A percentile compares a stretch with the other conserved stretches of the same genome.
phyloP scores from a whole-genome alignment of 1,140 invertebrate species.

The Leguminivora glycinivorella region DNA sequence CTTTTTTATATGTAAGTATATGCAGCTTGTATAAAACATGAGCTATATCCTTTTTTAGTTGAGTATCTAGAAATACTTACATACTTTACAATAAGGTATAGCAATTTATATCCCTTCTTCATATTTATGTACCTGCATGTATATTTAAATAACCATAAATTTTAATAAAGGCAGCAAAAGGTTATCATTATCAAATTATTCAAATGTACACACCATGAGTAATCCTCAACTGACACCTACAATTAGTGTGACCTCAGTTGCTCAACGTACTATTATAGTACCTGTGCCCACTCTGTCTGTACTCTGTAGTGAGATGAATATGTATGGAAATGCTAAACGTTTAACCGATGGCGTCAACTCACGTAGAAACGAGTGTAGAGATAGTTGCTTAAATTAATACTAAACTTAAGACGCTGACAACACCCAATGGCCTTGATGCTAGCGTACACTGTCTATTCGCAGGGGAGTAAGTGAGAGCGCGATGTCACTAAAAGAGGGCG shows the following conservation, averaged over 20 bases:
- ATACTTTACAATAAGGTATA: too few species aligned
- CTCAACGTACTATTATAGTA: not conserved
- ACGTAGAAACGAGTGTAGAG: not conserved
- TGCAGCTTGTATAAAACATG: constrained; percentile 7
- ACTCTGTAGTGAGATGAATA: not conserved
- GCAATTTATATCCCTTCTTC: too few species aligned
- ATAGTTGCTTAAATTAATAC: too few species aligned
- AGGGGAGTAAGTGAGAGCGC: too few species aligned
- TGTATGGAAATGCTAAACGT: not conserved
- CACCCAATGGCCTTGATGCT: too few species aligned
- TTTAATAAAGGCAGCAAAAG: not conserved
- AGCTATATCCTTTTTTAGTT: not conserved
- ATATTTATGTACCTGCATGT: too few species aligned
- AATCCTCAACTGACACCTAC: not conserved
- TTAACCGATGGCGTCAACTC: not conserved
- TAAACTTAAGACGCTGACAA: too few species aligned
- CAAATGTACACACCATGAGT: not conserved
- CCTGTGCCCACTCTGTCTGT: not conserved
- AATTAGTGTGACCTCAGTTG: constrained; percentile 6
- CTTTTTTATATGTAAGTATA: not conserved
- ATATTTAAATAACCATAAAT: not conserved
- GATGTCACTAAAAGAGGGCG: too few species aligned
- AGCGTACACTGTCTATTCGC: too few species aligned
- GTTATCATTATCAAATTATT: not conserved
- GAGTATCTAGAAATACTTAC: not conserved